phyloP scores from a whole-genome alignment of 2,113 vertebrate genomes.

The Mandrillus leucophaeus region DNA sequence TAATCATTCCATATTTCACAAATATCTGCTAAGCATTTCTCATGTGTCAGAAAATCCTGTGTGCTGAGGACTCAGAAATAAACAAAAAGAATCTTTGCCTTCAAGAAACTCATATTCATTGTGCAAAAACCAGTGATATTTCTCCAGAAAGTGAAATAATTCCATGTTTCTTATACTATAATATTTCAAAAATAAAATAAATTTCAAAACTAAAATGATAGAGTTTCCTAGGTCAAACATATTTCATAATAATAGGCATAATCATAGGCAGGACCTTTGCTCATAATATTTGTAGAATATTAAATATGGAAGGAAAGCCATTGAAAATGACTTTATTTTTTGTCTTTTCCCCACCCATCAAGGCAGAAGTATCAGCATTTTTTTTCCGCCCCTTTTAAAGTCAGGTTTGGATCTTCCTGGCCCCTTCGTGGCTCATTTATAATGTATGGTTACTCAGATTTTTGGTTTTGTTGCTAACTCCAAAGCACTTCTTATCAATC shows the following conservation, averaged over 20 bases:
- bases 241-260: not conserved
- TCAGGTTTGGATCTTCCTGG: not conserved
- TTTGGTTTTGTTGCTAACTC: not conserved
- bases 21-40: slow-evolving; percentile 12
- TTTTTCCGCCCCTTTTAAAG: not conserved
- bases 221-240: not conserved
- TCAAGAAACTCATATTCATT: not conserved
- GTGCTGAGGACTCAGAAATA: not conserved
- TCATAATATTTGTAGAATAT: slow-evolving; percentile 8
- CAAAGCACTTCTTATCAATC: slow-evolving; percentile 29
- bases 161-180: not conserved
- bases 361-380: not conserved
- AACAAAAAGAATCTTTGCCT: slow-evolving; percentile 24
- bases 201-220: too few species aligned
- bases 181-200: too few species aligned
- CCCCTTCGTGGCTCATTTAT: not conserved
- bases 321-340: not conserved
- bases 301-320: slow-evolving; percentile 29
- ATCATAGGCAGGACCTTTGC: not conserved
- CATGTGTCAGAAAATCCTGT: not conserved
- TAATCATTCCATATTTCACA: not conserved
- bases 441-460: not conserved
- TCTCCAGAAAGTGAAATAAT: slow-evolving; percentile 33
- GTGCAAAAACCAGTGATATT: not conserved
- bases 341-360: not conserved